These are phyloP conservation scores for Adelognathus sp. DNA, from an alignment of 2,888 invertebrate species.

Conservation along the genomic window DNA sequence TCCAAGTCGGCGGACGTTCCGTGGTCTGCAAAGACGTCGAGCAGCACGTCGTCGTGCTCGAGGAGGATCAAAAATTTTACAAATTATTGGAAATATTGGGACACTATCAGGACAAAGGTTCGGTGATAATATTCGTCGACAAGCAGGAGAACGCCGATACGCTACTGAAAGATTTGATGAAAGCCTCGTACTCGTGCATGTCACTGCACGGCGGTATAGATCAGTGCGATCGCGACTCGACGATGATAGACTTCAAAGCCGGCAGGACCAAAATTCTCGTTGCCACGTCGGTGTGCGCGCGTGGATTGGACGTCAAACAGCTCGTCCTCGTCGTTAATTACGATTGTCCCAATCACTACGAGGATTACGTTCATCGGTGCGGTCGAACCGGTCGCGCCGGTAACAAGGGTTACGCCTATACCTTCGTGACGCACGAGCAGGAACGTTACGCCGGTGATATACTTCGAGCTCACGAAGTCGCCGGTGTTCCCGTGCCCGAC, in stretches of 20 bases:
- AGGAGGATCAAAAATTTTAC: constrained; percentile 98
- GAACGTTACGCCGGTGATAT: constrained; percentile 97
- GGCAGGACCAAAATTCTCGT: constrained; percentile 96
- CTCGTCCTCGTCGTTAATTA: constrained; percentile 98
- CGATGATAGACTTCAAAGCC: constrained; percentile 98
- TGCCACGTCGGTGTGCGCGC: constrained; percentile 98
- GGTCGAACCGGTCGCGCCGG: constrained; percentile 95
- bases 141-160: constrained; percentile 99
- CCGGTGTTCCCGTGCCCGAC: constrained; percentile 89
- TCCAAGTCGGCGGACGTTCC: constrained; percentile 97
- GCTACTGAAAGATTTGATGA: constrained; percentile 96
- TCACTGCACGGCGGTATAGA: constrained; percentile 99
- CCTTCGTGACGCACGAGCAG: constrained; percentile 97
- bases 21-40: constrained; percentile 99
- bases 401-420: constrained; percentile 98
- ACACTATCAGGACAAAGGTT: constrained; percentile 94
- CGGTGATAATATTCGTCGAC: constrained; percentile 98
- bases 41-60: constrained; percentile 95
- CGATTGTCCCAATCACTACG: constrained; percentile 99
- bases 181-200: constrained; percentile 97
- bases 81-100: constrained; percentile 99
- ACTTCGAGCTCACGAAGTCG: constrained; percentile 94
- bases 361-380: constrained; percentile 99
- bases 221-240: constrained; percentile 99
- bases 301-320: constrained; percentile 99